These are phyloP conservation scores for Camelus dromedarius DNA, from an alignment of 2,113 vertebrate genomes.

Conservation along the genomic window DNA sequence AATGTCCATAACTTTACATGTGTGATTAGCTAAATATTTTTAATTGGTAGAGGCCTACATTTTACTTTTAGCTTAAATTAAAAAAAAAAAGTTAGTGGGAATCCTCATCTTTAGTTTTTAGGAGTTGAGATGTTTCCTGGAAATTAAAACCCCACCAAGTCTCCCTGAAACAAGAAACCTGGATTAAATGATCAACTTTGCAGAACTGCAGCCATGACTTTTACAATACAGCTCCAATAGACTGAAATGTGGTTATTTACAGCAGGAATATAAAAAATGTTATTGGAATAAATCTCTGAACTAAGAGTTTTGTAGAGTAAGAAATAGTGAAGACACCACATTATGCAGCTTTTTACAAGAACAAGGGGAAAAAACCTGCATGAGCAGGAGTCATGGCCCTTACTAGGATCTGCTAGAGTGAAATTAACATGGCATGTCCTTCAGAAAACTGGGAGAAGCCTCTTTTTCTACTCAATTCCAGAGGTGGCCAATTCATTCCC, in stretches of 20 bases:
- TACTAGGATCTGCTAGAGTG: background rate
- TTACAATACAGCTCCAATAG: background rate
- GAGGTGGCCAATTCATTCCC: background rate
- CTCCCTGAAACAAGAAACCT: background rate
- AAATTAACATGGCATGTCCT: background rate
- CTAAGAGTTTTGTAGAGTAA: background rate
- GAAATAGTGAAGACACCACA: background rate
- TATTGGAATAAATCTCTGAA: background rate
- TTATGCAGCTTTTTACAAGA: background rate
- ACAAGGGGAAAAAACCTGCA: background rate
- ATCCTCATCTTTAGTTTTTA: background rate
- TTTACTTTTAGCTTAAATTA: background rate
- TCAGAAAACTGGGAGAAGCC: background rate
- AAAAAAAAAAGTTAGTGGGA: background rate
- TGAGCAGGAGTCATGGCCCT: fast-evolving
- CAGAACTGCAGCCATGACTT: background rate
- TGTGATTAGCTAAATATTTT: background rate
- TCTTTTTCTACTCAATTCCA: background rate
- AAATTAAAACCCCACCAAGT: background rate
- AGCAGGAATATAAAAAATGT: background rate
- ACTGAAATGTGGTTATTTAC: background rate
- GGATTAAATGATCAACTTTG: background rate
- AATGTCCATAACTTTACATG: background rate
- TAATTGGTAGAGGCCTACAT: background rate
- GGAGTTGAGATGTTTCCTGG: background rate